Evolutionary conservation across 2,888 invertebrate genomes (phyloP), one percentile per base, ranked within the genome.

Genomic region (Linyphia triangularis): DNA sequence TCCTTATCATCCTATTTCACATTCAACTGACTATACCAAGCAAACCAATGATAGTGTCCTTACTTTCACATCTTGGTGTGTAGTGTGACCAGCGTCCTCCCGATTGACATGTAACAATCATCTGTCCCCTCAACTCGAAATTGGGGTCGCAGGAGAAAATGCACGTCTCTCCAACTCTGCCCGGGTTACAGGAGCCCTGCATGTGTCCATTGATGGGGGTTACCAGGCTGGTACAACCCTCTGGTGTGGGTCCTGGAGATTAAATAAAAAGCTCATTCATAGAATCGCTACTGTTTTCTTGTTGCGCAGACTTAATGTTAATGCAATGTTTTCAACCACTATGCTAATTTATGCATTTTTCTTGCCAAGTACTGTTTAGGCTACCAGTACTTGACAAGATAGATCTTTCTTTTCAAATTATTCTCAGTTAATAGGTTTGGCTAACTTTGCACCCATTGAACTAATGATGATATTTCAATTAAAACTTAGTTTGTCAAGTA

Each of bases 11-110:
- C n/a, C n/a, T n/a, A n/a, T n/a, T n/a, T n/a, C n/a, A n/a, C n/a
- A n/a, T n/a, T n/a, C n/a, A n/a, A 40, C 13, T 40, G 1, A 40
- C 9, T 13, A 40, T 10, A 40, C 13, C 9, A 0, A 10, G 13
- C 7, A 40, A 40, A 40, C 13, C 0, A 13, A 40, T 1, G 9
- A 40, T 40, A 40, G 13, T 40, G 1, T 1, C 0, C 59, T 61
- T 75, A 88, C 88, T 73, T 61, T 83, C 63, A 61, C 88, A 88
- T 0, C 24, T 26, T 1, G 88, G 88, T 9, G 28, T 59, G 4
- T 40, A n/a, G 2, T 16, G 28, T 1, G 82, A 82, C 88, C 88
- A 88, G 1, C 26, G 61, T 67, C 83, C 83, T 0, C 51, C 57
- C 9, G 88, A 1, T 16, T 61, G 69, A 22, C 88, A 88, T 0